Conservation (phyloP, 1,140 invertebrate genomes). For the Monomorium pharaonis region DNA sequence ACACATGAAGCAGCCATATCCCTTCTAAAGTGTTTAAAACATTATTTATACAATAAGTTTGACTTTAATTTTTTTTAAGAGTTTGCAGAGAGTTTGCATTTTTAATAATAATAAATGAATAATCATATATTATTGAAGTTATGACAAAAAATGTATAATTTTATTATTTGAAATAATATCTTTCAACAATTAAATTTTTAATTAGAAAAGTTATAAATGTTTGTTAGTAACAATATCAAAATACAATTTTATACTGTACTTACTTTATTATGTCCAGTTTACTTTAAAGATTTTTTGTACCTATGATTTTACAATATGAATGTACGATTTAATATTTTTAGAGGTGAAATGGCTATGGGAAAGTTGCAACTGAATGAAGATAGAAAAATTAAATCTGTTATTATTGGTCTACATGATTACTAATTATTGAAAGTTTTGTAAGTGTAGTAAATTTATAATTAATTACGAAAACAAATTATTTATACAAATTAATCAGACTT, state of each 20-base stretch:
- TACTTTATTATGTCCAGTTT: constrained; percentile 21
- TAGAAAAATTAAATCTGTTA: constrained; percentile 6
- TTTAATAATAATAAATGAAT: not conserved
- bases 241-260: constrained; percentile 10
- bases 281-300: not conserved
- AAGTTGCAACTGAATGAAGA: not conserved
- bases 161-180: not conserved
- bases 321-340: not conserved
- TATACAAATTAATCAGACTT: constrained; percentile 18
- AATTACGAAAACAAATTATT: not conserved
- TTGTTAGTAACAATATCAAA: constrained; percentile 8
- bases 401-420: not conserved
- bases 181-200: not conserved
- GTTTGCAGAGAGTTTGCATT: not conserved
- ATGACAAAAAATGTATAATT: not conserved
- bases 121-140: not conserved
- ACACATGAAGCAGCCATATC: constrained; percentile 15
- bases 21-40: constrained; percentile 12
- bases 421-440: constrained; percentile 19
- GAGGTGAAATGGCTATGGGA: not conserved
- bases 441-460: not conserved
- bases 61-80: constrained; percentile 5
- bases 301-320: not conserved
- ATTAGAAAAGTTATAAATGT: constrained; percentile 1
- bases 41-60: not conserved